These are phyloP conservation scores for Papio anubis DNA, from an alignment of 2,113 vertebrate species.

Conservation along the genomic window DNA sequence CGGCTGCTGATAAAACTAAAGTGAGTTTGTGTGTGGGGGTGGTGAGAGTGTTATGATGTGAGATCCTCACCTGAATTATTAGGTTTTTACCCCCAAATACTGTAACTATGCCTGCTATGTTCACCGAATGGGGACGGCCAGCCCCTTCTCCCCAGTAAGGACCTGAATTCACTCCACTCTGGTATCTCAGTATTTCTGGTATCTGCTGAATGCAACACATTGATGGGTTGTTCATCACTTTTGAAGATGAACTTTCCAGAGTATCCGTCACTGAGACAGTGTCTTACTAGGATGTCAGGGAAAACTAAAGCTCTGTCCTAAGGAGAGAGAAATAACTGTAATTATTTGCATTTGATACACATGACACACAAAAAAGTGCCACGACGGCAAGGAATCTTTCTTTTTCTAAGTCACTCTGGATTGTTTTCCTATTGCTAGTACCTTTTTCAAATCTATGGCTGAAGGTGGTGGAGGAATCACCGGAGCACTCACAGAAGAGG, in stretches of 20 bases:
- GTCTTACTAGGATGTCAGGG: neutral
- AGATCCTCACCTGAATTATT: neutral
- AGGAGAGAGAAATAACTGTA: neutral
- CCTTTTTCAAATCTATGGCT: neutral
- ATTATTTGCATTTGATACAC: neutral
- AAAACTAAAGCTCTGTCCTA: neutral
- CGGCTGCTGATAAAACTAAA: neutral
- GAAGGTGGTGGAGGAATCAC: neutral
- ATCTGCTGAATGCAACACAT: neutral
- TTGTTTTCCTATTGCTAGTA: neutral
- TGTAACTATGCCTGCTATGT: neutral
- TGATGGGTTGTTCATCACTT: neutral
- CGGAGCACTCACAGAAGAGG: neutral
- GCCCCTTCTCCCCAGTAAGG: neutral
- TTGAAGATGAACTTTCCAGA: slow-evolving; percentile 8
- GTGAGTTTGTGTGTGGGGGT: neutral
- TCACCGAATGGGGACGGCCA: neutral
- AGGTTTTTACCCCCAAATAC: neutral
- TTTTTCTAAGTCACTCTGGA: neutral
- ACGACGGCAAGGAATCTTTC: neutral
- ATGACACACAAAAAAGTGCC: neutral
- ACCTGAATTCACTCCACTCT: neutral
- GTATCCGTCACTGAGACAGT: neutral
- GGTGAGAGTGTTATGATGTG: neutral
- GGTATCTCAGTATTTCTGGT: neutral